Conservation (phyloP, 2,888 invertebrate genomes). For the Ypsolopha sequella region DNA sequence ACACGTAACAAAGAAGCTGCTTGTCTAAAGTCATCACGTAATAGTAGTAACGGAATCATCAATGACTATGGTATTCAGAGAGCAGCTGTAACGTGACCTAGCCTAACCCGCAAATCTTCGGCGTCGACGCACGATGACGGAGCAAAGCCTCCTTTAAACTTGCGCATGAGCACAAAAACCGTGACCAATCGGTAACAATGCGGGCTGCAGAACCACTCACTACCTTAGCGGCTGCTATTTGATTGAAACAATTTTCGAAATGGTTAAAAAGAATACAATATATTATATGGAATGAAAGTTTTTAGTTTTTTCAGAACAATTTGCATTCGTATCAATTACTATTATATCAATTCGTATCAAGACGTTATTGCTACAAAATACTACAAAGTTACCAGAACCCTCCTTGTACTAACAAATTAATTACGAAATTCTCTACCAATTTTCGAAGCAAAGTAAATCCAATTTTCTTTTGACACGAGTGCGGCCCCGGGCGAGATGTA, state of each 20-base stretch:
- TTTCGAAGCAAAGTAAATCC: too few relatives aligned
- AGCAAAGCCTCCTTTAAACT: conserved; percentile 15
- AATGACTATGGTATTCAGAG: not conserved
- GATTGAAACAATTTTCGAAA: not conserved
- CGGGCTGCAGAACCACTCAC: not conserved
- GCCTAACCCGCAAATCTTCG: conserved; percentile 31
- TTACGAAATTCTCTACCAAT: too few relatives aligned
- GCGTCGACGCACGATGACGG: conserved; percentile 28
- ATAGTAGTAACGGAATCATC: not conserved
- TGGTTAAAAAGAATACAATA: not conserved
- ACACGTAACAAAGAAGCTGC: not conserved
- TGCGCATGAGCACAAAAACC: conserved; percentile 43
- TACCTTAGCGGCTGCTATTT: not conserved
- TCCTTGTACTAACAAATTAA: too few relatives aligned
- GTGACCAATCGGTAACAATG: conserved; percentile 50
- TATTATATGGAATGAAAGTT: not conserved
- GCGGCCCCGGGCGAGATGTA: not conserved
- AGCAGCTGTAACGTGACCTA: conserved; percentile 16
- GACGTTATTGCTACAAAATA: too few relatives aligned
- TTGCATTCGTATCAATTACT: too few relatives aligned
- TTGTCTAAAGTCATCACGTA: not conserved
- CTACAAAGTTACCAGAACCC: too few relatives aligned
- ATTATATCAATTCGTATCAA: too few relatives aligned
- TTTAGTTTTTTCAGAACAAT: too few relatives aligned
- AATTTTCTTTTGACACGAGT: not conserved